These are phyloP conservation scores for Campodea augens DNA, from an alignment of 1,140 invertebrate species.

Conservation along the genomic window DNA sequence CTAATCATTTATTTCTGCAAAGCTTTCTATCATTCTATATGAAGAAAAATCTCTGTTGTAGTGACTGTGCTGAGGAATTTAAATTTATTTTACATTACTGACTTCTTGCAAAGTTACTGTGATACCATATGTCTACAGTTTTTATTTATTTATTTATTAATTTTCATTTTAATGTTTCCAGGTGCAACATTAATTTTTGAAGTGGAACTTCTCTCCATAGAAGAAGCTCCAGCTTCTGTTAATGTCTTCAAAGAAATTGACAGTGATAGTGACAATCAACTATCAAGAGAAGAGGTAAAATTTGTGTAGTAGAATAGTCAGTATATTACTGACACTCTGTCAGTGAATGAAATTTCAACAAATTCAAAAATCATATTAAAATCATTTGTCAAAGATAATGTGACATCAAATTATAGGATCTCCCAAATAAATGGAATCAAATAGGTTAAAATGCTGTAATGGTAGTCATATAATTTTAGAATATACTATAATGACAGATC, in stretches of 20 bases:
- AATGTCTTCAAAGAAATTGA: slow-evolving; percentile 97
- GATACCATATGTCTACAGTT: too few species aligned
- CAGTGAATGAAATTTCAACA: slow-evolving; percentile 1
- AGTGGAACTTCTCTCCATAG: slow-evolving; percentile 78
- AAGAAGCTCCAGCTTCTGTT: slow-evolving; percentile 61
- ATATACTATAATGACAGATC: too few species aligned
- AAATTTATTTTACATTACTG: not conserved
- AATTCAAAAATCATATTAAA: not conserved
- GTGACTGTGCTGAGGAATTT: not conserved
- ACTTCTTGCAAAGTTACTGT: too few species aligned
- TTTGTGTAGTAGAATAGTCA: slow-evolving; percentile 18
- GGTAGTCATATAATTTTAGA: too few species aligned
- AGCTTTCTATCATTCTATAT: too few species aligned
- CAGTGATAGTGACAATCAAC: slow-evolving; percentile 62
- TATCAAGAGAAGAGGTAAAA: slow-evolving; percentile 83
- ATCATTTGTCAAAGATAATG: not conserved
- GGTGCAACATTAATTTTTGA: slow-evolving; percentile 77
- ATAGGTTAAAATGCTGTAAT: too few species aligned
- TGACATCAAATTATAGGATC: too few species aligned
- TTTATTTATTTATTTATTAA: too few species aligned
- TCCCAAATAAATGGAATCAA: too few species aligned
- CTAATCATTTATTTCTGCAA: too few species aligned
- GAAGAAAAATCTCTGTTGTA: too few species aligned
- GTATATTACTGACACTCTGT: not conserved
- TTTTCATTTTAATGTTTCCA: slow-evolving; percentile 22